These are phyloP conservation scores for Melipona bicolor DNA, from an alignment of 2,888 invertebrate genomes.

Conservation along the genomic window DNA sequence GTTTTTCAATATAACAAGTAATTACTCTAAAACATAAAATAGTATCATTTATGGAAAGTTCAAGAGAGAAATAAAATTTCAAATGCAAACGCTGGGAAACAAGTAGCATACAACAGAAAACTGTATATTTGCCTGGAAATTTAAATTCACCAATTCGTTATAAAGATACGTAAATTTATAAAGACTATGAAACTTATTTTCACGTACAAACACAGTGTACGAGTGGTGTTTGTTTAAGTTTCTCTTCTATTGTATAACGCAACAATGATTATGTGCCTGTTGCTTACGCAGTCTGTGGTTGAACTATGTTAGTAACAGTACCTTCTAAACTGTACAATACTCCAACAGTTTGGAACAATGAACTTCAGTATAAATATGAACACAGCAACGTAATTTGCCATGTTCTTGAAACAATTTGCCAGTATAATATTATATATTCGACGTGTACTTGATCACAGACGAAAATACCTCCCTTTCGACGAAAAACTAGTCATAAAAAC, in stretches of 20 bases:
- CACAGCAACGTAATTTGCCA: not conserved
- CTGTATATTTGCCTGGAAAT: no score
- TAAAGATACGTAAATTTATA: no score
- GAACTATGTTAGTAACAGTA: not conserved
- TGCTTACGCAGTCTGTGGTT: slow-evolving; percentile 3
- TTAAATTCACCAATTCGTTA: no score
- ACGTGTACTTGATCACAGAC: not conserved
- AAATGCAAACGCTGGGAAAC: no score
- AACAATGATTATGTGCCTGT: not conserved
- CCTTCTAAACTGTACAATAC: not conserved
- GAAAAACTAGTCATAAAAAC: not conserved
- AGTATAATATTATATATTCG: not conserved
- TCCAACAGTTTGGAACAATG: slow-evolving; percentile 16
- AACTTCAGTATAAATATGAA: not conserved
- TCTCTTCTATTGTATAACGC: not conserved
- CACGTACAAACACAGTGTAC: no score
- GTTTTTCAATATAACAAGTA: no score
- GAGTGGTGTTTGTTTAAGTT: not conserved
- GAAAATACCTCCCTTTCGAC: not conserved
- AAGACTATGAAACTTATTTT: no score
- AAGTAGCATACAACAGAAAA: no score
- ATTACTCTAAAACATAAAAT: no score
- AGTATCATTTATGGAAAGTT: no score
- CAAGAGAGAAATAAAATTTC: no score
- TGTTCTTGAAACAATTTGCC: slow-evolving; percentile 1